Base-by-base conservation (phyloP, 2,888 invertebrate genomes). In the Agonopterix alstromeriana region DNA sequence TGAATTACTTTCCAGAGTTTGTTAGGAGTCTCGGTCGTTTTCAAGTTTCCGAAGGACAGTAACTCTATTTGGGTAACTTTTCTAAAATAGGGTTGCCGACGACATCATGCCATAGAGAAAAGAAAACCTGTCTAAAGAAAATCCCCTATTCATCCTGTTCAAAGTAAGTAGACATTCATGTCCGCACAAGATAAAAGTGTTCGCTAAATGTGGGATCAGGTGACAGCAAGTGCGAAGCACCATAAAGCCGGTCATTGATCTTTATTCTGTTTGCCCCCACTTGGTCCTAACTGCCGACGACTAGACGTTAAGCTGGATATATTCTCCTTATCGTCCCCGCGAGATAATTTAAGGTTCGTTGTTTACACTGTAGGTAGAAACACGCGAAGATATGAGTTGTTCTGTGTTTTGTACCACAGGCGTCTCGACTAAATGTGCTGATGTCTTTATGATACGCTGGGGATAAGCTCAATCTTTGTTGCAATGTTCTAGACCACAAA, bases 211-310 rank as follows among this genome's bases (percentile, higher is more conserved):
- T 58, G 63, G 70, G 53, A 68, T 73, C 76, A 82, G 78, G 74
- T 77, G 81, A 67, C 70, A 65, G 70, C 72, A 72, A 71, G 70
- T 72, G 72, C 64, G 52, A 63, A 48, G 55, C 50, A 54, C 64
- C 60, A 60, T 69, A 73, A 77, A 72, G 65, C 61, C 70, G 76
- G 75, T 69, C 77, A 70, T 81, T 80, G 79, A 80, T 82, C 82
- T 77, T 76, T 77, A 78, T 83, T 82, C 75, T 70, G 66, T 60
- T 64, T 58, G 62, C 66, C 63, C 62, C 58, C 53, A 48, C 59
- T 52, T 54, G 50, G 54, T 53, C 63, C 51, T 51, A 56, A 65
- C 62, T 56, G 61, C 59, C 61, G 56, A 47, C 57, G 62, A 63
- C 65, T 63, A 68, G 69, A 67, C 66, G 63, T 56, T 67, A 70